Percentiles rank a stretch among this genome's conserved stretches.
Evolutionary conservation across 2,888 invertebrate genomes (phyloP).

Genomic region (Aspidiotus rigidus): DNA sequence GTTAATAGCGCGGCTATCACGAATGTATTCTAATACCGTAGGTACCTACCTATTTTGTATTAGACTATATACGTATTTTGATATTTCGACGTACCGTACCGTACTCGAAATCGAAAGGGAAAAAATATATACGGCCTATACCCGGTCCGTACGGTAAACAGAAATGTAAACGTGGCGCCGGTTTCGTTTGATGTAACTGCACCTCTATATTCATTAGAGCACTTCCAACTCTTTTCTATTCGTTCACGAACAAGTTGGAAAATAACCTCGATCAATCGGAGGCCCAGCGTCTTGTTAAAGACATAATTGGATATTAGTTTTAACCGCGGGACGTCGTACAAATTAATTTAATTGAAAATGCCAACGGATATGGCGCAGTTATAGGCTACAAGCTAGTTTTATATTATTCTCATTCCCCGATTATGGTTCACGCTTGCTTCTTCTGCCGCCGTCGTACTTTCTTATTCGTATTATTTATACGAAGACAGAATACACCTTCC

Average conservation of each 20-base stretch:
- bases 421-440: neutral
- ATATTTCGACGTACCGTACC: neutral
- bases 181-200: slow-evolving; percentile 2
- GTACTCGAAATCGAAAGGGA: neutral
- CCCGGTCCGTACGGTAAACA: neutral
- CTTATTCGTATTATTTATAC: no score
- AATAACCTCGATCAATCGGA: slow-evolving; percentile 1
- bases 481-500: no score
- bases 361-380: neutral
- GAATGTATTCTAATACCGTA: neutral
- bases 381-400: no score
- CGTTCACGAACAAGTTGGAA: neutral
- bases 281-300: slow-evolving; percentile 2
- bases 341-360: slow-evolving; percentile 4
- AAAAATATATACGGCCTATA: neutral
- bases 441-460: no score
- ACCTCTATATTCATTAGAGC: slow-evolving; percentile 1
- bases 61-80: no score
- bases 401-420: neutral
- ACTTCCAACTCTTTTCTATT: neutral
- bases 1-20: neutral
- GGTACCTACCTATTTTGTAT: neutral
- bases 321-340: slow-evolving; percentile 4
- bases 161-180: neutral
- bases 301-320: slow-evolving; percentile 4